Percentiles rank a stretch among this genome's conserved stretches.
These are phyloP conservation scores for Peromyscus aztecus DNA, from an alignment of 2,797 vertebrate genomes.

Conservation along the genomic window DNA sequence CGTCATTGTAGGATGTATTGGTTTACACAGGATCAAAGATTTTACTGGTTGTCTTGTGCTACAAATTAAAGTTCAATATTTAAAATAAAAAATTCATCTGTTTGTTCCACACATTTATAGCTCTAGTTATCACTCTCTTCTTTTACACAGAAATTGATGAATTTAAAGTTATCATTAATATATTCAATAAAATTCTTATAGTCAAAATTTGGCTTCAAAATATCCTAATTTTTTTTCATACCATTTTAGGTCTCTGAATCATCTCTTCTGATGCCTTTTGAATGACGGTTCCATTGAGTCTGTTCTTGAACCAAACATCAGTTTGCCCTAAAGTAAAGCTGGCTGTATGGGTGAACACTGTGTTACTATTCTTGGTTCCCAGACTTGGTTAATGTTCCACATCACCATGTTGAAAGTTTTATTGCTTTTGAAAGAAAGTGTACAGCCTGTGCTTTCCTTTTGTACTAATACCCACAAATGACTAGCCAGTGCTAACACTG, in stretches of 20 bases:
- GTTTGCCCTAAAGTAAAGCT: background rate
- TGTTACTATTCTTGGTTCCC: background rate
- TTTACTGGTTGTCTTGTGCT: background rate
- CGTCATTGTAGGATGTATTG: rapidly evolving
- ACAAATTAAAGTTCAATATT: background rate
- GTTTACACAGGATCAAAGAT: background rate
- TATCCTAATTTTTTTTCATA: too few relatives aligned
- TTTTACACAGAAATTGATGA: background rate
- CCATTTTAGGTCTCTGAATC: background rate
- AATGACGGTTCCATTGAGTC: background rate
- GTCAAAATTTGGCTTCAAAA: background rate
- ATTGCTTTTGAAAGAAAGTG: background rate
- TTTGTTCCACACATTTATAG: background rate
- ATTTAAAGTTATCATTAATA: background rate
- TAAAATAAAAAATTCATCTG: background rate
- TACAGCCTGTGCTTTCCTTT: background rate
- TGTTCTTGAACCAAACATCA: background rate
- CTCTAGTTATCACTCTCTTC: background rate
- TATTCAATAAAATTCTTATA: background rate
- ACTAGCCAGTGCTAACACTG: background rate
- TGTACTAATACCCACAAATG: background rate
- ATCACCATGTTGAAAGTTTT: background rate
- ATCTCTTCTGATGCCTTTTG: background rate
- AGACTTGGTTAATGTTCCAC: background rate
- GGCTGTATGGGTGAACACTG: background rate